phyloP scores from a whole-genome alignment of 2,797 vertebrate species.

The Avahi laniger region DNA sequence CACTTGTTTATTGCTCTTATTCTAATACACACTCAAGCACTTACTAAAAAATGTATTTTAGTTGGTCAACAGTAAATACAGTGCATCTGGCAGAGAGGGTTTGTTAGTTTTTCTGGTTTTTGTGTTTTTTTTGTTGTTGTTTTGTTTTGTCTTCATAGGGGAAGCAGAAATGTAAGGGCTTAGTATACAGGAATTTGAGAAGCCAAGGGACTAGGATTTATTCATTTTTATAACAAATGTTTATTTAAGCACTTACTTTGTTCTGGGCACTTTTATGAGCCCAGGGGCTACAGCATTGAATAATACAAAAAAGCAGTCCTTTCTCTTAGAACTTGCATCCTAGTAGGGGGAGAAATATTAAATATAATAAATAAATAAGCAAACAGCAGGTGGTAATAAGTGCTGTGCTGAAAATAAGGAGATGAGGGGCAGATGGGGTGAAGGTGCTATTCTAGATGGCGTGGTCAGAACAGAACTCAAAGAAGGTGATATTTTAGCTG shows the following conservation, averaged over 20 bases:
- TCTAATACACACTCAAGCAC: background rate
- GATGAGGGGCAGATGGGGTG: background rate
- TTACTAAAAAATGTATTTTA: background rate
- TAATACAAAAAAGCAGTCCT: background rate
- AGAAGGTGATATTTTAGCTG: background rate
- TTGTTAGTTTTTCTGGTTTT: background rate
- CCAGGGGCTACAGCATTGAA: background rate
- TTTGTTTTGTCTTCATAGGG: background rate
- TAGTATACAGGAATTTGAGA: background rate
- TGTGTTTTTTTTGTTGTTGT: background rate
- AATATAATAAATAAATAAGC: background rate
- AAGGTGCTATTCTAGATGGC: background rate
- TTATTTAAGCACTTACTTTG: background rate
- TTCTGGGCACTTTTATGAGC: background rate
- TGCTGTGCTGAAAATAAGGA: background rate
- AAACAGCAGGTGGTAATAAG: background rate
- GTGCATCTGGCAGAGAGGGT: background rate
- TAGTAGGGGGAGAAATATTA: background rate
- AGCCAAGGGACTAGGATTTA: background rate
- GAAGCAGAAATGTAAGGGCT: background rate
- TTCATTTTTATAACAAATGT: background rate
- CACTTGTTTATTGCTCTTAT: background rate
- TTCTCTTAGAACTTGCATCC: background rate
- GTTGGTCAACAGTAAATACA: background rate
- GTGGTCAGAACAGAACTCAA: background rate